phyloP scores from a whole-genome alignment of 2,797 vertebrate genomes.

The Dendrocincla fuliginosa region DNA sequence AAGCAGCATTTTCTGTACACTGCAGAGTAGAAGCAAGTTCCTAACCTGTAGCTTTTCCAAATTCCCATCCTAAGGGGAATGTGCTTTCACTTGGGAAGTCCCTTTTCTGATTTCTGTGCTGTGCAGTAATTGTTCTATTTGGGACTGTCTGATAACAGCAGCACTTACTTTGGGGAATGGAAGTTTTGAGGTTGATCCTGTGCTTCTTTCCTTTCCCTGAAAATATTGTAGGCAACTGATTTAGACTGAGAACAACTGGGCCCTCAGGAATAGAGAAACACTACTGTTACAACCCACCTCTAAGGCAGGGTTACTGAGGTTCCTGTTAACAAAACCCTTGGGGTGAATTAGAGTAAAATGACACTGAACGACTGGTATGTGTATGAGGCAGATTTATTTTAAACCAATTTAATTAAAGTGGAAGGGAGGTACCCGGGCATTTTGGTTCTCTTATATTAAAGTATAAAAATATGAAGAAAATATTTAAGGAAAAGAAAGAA shows the following conservation, averaged over 20 bases:
- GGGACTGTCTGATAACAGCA: not conserved
- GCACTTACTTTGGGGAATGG: not conserved
- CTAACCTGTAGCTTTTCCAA: not conserved
- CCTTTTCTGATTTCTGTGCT: not conserved
- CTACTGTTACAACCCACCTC: not conserved
- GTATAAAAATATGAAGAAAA: not conserved
- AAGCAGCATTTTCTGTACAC: rapidly evolving
- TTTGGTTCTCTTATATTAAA: not conserved
- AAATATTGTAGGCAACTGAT: not conserved
- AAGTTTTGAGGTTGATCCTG: not conserved
- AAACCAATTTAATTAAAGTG: not conserved
- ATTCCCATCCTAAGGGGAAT: not conserved
- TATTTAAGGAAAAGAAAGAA: rapidly evolving
- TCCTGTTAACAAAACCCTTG: not conserved
- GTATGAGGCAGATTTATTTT: not conserved
- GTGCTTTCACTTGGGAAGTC: not conserved
- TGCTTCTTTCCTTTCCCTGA: not conserved
- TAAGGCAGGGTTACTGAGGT: not conserved
- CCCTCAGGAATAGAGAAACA: not conserved
- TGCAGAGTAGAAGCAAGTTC: not conserved
- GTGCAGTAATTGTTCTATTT: not conserved
- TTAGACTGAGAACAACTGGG: not conserved
- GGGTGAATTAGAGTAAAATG: not conserved
- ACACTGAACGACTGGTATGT: not conserved
- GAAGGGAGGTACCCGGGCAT: not conserved